Percentiles rank a stretch among this genome's conserved stretches.
phyloP scores from a whole-genome alignment of 1,140 invertebrate species.

The Ptiloglossa arizonensis region DNA sequence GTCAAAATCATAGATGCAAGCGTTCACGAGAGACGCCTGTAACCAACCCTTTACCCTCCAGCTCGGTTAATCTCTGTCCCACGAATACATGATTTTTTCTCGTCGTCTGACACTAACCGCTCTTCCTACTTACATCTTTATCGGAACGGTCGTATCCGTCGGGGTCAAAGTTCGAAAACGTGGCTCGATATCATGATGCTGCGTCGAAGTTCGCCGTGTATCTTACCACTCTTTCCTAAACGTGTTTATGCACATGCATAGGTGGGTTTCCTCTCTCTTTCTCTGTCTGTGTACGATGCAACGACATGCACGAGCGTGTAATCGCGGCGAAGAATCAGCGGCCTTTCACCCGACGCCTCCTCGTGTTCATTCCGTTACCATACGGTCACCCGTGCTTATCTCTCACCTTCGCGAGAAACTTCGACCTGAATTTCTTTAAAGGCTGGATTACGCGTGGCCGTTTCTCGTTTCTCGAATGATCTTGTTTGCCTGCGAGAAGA shows the following conservation, averaged over 20 bases:
- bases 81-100: neutral
- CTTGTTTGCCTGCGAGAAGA: constrained; percentile 24
- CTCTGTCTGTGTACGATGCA: neutral
- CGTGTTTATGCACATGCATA: neutral
- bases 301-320: constrained; percentile 27
- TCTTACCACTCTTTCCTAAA: neutral
- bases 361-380: constrained; percentile 48
- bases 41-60: too few species aligned
- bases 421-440: constrained; percentile 55
- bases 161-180: constrained; percentile 40
- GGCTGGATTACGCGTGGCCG: constrained; percentile 36
- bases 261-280: neutral
- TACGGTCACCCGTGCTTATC: constrained; percentile 48
- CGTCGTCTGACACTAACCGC: neutral
- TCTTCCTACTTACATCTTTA: constrained; percentile 19
- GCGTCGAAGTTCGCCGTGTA: constrained; percentile 11
- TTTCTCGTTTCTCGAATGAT: constrained; percentile 44
- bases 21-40: too few species aligned
- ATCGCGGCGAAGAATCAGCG: constrained; percentile 36
- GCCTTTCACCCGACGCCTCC: constrained; percentile 47
- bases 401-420: constrained; percentile 50
- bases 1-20: too few species aligned
- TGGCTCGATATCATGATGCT: constrained; percentile 31
- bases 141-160: neutral
- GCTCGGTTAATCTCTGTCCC: neutral